Evolutionary conservation across 2,888 invertebrate species (phyloP).

Genomic region (Hydropsyche betteni): DNA sequence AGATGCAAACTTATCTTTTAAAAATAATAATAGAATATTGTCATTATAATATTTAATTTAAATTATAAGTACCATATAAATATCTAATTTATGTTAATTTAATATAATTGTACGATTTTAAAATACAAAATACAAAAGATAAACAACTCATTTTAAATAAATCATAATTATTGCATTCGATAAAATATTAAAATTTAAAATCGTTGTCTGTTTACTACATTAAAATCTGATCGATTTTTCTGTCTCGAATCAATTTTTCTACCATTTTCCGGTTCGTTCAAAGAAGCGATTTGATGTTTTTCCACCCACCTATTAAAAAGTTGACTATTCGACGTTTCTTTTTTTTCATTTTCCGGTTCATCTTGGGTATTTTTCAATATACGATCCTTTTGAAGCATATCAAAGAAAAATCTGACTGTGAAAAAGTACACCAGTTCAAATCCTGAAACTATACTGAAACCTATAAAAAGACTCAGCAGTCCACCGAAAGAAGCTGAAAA

Average conservation of each 20-base stretch:
- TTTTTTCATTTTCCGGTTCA: background rate
- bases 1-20: too few species aligned
- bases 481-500: conserved; percentile 76
- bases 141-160: too few species aligned
- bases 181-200: background rate
- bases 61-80: too few species aligned
- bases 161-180: too few species aligned
- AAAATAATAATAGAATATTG: too few species aligned
- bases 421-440: conserved; percentile 74
- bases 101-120: too few species aligned
- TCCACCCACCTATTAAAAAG: conserved; percentile 34
- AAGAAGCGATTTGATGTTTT: conserved; percentile 14
- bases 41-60: too few species aligned
- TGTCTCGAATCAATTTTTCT: background rate
- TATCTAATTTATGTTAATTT: too few species aligned
- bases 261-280: background rate
- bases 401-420: conserved; percentile 64
- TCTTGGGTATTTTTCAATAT: background rate
- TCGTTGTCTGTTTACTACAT: background rate
- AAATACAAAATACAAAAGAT: too few species aligned
- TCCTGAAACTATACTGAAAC: conserved; percentile 75
- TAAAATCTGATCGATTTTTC: background rate
- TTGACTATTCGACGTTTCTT: background rate
- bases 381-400: conserved; percentile 52
- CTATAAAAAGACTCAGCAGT: conserved; percentile 73